Base-by-base conservation (phyloP, 2,888 invertebrate species). In the Malthinus flaveolus region DNA sequence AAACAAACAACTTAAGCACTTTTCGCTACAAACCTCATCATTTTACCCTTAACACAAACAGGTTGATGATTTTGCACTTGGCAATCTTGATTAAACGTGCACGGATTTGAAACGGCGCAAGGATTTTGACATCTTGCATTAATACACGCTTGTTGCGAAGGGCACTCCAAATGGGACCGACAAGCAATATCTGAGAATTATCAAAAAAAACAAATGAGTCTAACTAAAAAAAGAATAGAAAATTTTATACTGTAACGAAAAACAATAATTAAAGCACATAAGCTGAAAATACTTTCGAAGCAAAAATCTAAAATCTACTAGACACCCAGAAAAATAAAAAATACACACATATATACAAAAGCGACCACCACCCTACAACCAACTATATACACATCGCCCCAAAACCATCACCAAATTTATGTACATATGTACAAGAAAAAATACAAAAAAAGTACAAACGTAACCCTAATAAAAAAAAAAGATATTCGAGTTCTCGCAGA, bases 21-120 rank as follows among this genome's bases (percentile, higher is more conserved):
- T 7, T 31, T 11, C 31, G 3, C 32, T 12, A 12, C 7, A 23
- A 9, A 11, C 1, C 9, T 5, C 7, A 31, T 9, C 15, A 35
- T 10, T 15, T 70, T 81, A 89, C 93, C 90, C 83, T 87, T 88
- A 36, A 89, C 86, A 75, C 94, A 95, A 59, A 91, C 88, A 7
- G 93, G 90, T 74, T 90, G 88, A 76, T 94, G 94, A 70, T 91
- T 83, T 69, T 90, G 83, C 44, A 94, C 91, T 68, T 88, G 88
- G 73, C 94, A 95, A 66, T 91, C 88, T 69, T 93, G 90, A 49
- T 87, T 85, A 39, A 82, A 78, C 23, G 84, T 80, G 74, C 94
- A 95, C 1, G 91, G 92, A 63, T 90, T 88, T 15, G 82, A 85
- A 75, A 82, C 82, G 9, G 85, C 83, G 77, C 94, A 95, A 13